Conservation (phyloP, 1,140 invertebrate species). For the Habropoda laboriosa region DNA sequence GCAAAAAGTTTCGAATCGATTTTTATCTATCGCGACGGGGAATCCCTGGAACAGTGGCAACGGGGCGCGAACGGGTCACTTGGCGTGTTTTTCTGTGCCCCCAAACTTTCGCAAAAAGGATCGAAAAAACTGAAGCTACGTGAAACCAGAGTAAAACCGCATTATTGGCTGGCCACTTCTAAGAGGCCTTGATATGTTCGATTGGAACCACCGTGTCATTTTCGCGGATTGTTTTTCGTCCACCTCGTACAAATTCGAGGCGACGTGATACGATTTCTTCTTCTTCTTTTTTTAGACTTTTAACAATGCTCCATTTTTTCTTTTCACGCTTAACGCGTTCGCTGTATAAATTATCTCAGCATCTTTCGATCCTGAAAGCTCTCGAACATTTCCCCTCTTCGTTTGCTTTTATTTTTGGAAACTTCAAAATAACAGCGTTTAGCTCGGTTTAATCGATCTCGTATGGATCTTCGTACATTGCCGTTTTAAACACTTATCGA, state of each 20-base stretch:
- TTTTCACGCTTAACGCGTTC: background rate
- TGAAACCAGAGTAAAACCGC: constrained; percentile 63
- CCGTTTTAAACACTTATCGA: too few relatives aligned
- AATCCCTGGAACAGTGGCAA: constrained; percentile 25
- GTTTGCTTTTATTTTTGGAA: background rate
- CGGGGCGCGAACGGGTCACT: constrained; percentile 47
- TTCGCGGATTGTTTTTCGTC: background rate
- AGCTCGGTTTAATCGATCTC: constrained; percentile 13
- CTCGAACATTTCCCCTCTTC: too few relatives aligned
- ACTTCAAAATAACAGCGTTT: constrained; percentile 16
- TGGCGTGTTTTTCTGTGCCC: constrained; percentile 34
- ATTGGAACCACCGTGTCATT: constrained; percentile 69
- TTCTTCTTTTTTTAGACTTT: too few relatives aligned
- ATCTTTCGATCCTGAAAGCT: background rate
- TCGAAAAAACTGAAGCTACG: constrained; percentile 72
- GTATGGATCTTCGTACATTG: constrained; percentile 35
- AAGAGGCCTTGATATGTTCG: constrained; percentile 75
- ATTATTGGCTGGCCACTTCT: constrained; percentile 69
- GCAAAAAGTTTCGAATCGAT: background rate
- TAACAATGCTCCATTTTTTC: too few relatives aligned
- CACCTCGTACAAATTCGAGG: background rate
- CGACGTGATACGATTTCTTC: background rate
- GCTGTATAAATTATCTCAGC: background rate
- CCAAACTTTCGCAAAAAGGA: constrained; percentile 62
- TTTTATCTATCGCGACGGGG: background rate